Base-by-base conservation (phyloP, 2,113 vertebrate species). In the Albula glossodonta region DNA sequence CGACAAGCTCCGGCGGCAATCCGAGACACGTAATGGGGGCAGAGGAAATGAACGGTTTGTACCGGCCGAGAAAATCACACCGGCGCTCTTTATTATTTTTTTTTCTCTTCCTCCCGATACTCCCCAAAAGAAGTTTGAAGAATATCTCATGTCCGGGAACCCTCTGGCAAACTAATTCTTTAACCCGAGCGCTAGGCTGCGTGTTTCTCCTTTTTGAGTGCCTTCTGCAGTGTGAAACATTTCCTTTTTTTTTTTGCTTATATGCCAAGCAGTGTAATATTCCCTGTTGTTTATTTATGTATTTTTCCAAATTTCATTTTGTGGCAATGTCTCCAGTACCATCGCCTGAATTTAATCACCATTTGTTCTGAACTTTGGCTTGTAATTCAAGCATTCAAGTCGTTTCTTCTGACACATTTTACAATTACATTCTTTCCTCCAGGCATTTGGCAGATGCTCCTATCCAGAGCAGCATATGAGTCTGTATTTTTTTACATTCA, bases 1-100 rank as follows among this genome's bases (percentile, higher is more conserved):
- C 31, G 57, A 90, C 92, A 87, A 90, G 90, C 89, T 92, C 91
- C 89, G 87, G 87, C 87, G 87, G 90, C 90, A 87, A 87, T 88
- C 89, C 88, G 80, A 86, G 87, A 88, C 88, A 90, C 87, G 89
- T 90, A 92, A 86, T 82, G 81, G 51, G 84, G 88, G 83, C 90
- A 41, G 87, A 86, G 84, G 84, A 87, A 51, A 74, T 82, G 90
- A 88, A 92, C 93, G 95, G 94, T 91, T 92, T 41, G 31, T 41
- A 41, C 31, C 31, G 31, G 31, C 31, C 31, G 31, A 41, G 31
- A 41, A 41, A 41, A 41, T 41, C 31, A 41, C 31, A 41, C 31
- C 31, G 31, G 31, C 31, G 31, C 31, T 41, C 31, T 41, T 41
- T 41, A 41, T 41, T 41, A 41, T 41, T 41, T 41, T 41, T 41